These are phyloP conservation scores for Mormyrus proboscirostris DNA, from an alignment of 2,797 vertebrate species.

Conservation along the genomic window DNA sequence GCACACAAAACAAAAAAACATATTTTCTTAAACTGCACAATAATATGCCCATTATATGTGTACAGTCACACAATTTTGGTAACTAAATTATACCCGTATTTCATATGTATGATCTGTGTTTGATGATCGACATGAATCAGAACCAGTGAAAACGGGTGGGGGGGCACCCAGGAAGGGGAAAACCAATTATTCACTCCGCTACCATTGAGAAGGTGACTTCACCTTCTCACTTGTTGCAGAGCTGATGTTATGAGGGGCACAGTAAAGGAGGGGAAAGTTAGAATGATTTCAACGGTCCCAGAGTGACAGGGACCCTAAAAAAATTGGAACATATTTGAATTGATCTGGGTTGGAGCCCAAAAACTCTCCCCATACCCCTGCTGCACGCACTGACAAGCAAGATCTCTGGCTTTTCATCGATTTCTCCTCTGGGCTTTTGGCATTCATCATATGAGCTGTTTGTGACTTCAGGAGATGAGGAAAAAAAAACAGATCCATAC, in stretches of 20 bases:
- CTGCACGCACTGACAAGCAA: not conserved
- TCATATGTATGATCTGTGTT: not conserved
- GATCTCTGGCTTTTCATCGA: not conserved
- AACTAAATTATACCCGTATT: not conserved
- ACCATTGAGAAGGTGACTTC: not conserved
- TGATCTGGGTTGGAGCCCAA: not conserved
- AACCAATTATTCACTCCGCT: not conserved
- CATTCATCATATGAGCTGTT: not conserved
- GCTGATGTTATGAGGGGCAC: not conserved
- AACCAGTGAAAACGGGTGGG: not conserved
- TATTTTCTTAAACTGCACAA: not conserved
- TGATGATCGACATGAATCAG: not conserved
- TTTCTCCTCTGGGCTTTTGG: not conserved
- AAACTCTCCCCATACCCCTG: not conserved
- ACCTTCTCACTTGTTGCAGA: not conserved
- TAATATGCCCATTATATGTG: not conserved
- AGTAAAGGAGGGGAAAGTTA: not conserved
- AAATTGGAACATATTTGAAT: not conserved
- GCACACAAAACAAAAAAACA: not conserved
- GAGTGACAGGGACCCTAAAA: not conserved
- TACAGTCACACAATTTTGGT: not conserved
- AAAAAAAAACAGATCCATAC: not conserved
- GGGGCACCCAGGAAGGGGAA: not conserved
- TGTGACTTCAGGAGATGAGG: not conserved
- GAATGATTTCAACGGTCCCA: not conserved